Evolutionary conservation across 2,888 invertebrate species (phyloP).

Genomic region (Pachycephus smyrnensis): DNA sequence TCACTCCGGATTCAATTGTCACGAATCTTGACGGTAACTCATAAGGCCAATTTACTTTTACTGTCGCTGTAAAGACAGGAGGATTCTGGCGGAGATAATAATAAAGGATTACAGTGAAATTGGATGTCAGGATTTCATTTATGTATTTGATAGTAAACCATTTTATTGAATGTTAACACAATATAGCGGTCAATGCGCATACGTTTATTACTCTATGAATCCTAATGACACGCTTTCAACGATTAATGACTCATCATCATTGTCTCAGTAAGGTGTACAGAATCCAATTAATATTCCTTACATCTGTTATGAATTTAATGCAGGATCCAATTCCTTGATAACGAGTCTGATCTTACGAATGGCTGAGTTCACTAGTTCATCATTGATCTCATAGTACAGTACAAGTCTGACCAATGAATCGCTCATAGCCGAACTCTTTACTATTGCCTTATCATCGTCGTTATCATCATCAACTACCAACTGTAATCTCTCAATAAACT

Average conservation of each 20-base stretch:
- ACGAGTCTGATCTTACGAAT: conserved; percentile 80
- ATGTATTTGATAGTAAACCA: background rate
- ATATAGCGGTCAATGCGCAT: background rate
- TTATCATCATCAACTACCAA: conserved; percentile 67
- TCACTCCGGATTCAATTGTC: background rate
- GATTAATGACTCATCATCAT: background rate
- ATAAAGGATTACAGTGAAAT: conserved; percentile 14
- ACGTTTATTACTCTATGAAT: background rate
- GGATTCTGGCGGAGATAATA: conserved; percentile 23
- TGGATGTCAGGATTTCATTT: background rate
- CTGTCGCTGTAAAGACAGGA: conserved; percentile 17
- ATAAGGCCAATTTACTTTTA: background rate
- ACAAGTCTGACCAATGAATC: conserved; percentile 76
- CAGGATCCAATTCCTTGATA: conserved; percentile 72
- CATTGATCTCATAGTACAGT: conserved; percentile 77
- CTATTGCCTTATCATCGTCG: conserved; percentile 69
- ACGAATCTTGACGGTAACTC: background rate
- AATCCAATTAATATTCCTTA: conserved; percentile 9
- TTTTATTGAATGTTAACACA: background rate
- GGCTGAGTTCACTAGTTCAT: conserved; percentile 75
- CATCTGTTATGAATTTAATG: background rate
- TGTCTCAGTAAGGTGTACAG: background rate
- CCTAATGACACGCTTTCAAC: background rate
- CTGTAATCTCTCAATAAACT: conserved; percentile 71
- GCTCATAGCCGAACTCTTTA: conserved; percentile 74